phyloP scores from a whole-genome alignment of 2,113 vertebrate species.

The Apaloderma vittatum region DNA sequence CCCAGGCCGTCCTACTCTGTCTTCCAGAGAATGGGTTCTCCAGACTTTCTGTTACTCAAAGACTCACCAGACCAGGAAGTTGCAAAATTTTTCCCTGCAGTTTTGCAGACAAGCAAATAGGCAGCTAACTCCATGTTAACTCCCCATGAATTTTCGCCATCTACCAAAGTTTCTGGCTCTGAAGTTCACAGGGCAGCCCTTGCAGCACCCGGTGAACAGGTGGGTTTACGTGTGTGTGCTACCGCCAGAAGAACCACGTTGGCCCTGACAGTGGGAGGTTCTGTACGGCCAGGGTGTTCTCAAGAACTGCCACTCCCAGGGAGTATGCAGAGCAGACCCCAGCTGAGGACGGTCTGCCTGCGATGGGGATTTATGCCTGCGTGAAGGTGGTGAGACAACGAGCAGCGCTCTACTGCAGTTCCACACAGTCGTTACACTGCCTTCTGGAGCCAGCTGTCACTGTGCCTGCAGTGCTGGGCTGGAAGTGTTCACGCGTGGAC shows the following conservation, averaged over 20 bases:
- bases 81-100: not conserved
- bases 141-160: not conserved
- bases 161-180: not conserved
- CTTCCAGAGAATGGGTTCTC: not conserved
- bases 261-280: not conserved
- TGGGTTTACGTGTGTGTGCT: fast-evolving
- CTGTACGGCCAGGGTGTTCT: not conserved
- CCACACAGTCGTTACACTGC: not conserved
- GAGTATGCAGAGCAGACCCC: not conserved
- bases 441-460: not conserved
- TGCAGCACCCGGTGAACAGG: not conserved
- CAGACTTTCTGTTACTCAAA: not conserved
- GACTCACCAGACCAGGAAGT: not conserved
- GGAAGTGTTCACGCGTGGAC: not conserved
- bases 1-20: not conserved
- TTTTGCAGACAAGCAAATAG: not conserved
- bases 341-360: not conserved
- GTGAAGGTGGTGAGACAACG: not conserved
- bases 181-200: not conserved
- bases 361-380: too few relatives aligned
- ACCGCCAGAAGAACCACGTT: not conserved
- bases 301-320: not conserved
- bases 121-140: not conserved
- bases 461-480: not conserved
- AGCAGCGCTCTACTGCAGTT: not conserved